These are phyloP conservation scores for Geopemphigus sp. DNA, from an alignment of 1,140 invertebrate species.

Conservation along the genomic window DNA sequence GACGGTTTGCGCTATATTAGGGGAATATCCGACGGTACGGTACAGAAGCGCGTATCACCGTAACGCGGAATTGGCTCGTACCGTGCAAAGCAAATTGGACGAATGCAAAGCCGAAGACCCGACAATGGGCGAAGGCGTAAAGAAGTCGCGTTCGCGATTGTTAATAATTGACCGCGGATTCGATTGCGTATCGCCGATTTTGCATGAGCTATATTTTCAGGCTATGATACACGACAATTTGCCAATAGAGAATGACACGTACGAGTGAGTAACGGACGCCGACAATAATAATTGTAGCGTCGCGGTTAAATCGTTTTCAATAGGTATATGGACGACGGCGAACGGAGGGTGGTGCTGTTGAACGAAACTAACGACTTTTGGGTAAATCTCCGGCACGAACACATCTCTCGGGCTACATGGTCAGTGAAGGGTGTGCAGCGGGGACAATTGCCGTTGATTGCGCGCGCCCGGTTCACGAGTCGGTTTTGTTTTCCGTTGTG, in stretches of 20 bases:
- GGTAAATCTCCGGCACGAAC: constrained; percentile 96
- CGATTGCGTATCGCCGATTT: constrained; percentile 93
- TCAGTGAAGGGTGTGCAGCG: too few species aligned
- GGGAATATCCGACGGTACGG: constrained; percentile 96
- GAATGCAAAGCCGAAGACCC: constrained; percentile 99
- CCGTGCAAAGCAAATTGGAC: constrained; percentile 97
- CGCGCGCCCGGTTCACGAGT: constrained; percentile 68
- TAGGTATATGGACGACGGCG: constrained; percentile 77
- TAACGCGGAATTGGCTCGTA: constrained; percentile 94
- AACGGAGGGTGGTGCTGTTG: constrained; percentile 84
- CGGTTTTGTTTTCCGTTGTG: not conserved
- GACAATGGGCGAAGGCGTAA: constrained; percentile 98
- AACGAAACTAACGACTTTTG: constrained; percentile 99
- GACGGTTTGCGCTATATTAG: constrained; percentile 97
- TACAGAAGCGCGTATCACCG: constrained; percentile 94
- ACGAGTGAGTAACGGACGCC: constrained; percentile 75
- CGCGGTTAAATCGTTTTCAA: constrained; percentile 49
- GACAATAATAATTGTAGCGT: constrained; percentile 24
- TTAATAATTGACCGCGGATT: constrained; percentile 97
- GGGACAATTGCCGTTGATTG: too few species aligned
- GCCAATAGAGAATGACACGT: constrained; percentile 98
- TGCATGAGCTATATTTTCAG: constrained; percentile 98
- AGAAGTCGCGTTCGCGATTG: constrained; percentile 92
- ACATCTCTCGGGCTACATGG: too few species aligned
- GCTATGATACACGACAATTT: constrained; percentile 99